Evolutionary conservation across 2,888 invertebrate species (phyloP).

Genomic region (Dilophus febrilis): DNA sequence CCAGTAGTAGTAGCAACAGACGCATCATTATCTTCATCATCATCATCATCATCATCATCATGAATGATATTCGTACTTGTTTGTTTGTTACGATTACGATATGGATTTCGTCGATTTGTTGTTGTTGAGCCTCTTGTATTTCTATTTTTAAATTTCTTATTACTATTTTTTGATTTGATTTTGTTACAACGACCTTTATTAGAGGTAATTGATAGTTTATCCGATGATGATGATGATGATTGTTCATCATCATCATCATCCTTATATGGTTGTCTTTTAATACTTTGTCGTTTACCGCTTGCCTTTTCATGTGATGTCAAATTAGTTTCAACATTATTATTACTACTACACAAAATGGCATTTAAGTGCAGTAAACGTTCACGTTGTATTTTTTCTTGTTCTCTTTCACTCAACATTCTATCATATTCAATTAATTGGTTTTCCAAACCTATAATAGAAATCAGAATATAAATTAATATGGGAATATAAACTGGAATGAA

Average conservation of each 20-base stretch:
- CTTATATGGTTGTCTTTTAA: slow-evolving; percentile 6
- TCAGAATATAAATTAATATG: background rate
- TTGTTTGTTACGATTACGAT: slow-evolving; percentile 11
- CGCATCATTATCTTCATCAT: slow-evolving; percentile 13
- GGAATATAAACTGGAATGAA: background rate
- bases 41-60: slow-evolving; percentile 16
- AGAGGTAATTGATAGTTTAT: too few relatives aligned
- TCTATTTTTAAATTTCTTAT: too few relatives aligned
- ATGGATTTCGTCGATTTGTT: slow-evolving; percentile 13
- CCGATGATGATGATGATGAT: background rate
- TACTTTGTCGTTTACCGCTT: slow-evolving; percentile 16
- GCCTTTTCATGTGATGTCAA: too few relatives aligned
- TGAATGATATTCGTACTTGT: too few relatives aligned
- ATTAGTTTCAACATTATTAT: slow-evolving; percentile 49
- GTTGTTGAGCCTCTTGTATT: too few relatives aligned
- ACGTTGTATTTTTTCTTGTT: slow-evolving; percentile 46
- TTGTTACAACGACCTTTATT: too few relatives aligned
- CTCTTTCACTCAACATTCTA: slow-evolving; percentile 43
- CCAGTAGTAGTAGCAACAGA: too few relatives aligned
- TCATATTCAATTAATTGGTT: slow-evolving; percentile 61
- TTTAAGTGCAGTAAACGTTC: slow-evolving; percentile 58
- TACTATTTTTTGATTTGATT: too few relatives aligned
- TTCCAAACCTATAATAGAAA: slow-evolving; percentile 47
- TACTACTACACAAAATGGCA: slow-evolving; percentile 53
- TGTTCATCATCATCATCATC: background rate